phyloP scores from a whole-genome alignment of 2,113 vertebrate species.

The Oreochromis aureus region DNA sequence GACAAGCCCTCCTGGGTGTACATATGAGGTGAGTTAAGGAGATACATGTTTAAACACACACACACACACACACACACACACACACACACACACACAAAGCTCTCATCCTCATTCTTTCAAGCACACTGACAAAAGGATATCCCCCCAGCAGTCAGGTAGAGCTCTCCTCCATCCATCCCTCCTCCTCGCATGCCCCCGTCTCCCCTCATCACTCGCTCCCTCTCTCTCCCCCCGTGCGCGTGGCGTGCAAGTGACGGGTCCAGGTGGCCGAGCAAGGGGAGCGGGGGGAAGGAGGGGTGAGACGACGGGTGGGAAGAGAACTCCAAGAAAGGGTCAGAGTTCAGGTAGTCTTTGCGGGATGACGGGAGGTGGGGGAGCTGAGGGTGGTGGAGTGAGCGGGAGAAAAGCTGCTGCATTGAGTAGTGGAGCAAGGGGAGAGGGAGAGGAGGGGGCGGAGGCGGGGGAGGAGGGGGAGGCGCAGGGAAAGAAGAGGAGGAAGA shows the following conservation, averaged over 20 bases:
- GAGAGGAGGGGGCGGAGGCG: not conserved
- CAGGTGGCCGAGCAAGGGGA: constrained; percentile 64
- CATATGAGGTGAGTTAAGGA: constrained; percentile 59
- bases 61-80: not conserved
- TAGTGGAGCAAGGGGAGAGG: constrained; percentile 72
- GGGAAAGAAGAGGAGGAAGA: constrained; percentile 40
- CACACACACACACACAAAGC: not conserved
- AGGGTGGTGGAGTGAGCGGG: constrained; percentile 63
- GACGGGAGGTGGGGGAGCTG: constrained; percentile 61
- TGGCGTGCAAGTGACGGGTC: constrained; percentile 55
- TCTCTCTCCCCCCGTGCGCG: constrained; percentile 47
- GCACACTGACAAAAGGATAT: constrained; percentile 69
- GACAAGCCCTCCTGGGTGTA: constrained; percentile 94
- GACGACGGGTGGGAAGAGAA: constrained; percentile 60
- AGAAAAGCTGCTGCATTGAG: constrained; percentile 79
- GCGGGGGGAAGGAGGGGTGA: constrained; percentile 62
- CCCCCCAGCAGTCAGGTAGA: constrained; percentile 68
- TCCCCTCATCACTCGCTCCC: constrained; percentile 67
- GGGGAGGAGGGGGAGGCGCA: constrained; percentile 22
- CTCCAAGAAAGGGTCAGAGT: constrained; percentile 67
- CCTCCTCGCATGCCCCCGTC: constrained; percentile 53
- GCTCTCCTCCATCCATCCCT: constrained; percentile 66
- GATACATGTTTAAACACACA: not conserved
- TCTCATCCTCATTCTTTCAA: not conserved
- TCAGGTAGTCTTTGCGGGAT: constrained; percentile 67